Percentiles rank a stretch among this genome's conserved stretches.
phyloP scores from a whole-genome alignment of 2,888 invertebrate genomes.

The Tuberolachnus salignus region DNA sequence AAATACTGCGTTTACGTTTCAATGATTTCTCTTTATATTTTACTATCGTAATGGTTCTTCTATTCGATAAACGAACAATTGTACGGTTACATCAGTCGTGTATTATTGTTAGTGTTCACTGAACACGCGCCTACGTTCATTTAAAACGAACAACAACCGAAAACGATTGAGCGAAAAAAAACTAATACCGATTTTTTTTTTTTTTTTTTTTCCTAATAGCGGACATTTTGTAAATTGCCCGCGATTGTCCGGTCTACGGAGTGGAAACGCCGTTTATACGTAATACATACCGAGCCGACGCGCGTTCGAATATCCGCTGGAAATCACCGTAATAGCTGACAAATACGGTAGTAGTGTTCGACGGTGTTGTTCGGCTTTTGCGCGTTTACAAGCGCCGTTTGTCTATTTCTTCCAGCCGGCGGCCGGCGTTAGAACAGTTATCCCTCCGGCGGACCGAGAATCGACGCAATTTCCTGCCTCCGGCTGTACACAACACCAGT shows the following conservation, averaged over 20 bases:
- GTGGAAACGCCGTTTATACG: not conserved
- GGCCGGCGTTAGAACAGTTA: constrained; percentile 3
- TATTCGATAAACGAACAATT: too few relatives aligned
- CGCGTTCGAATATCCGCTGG: constrained; percentile 33
- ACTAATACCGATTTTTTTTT: too few relatives aligned
- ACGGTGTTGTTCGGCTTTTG: constrained; percentile 12
- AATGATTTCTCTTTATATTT: too few relatives aligned
- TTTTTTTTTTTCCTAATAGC: not conserved
- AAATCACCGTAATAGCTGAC: constrained; percentile 37
- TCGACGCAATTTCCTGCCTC: too few relatives aligned
- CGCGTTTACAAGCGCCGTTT: constrained; percentile 32
- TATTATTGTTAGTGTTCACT: too few relatives aligned
- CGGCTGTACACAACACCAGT: not conserved
- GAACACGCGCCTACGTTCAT: too few relatives aligned
- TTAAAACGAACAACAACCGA: too few relatives aligned
- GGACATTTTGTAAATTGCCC: not conserved
- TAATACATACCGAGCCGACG: not conserved
- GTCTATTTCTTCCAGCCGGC: not conserved
- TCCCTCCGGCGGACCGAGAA: not conserved
- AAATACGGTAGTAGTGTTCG: too few relatives aligned
- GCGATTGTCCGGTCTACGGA: not conserved
- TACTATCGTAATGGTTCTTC: too few relatives aligned
- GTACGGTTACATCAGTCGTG: too few relatives aligned
- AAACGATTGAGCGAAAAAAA: too few relatives aligned
- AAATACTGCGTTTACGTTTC: too few relatives aligned